Conservation (phyloP, 2,113 vertebrate genomes). For the Hippocampus mohnikei region DNA sequence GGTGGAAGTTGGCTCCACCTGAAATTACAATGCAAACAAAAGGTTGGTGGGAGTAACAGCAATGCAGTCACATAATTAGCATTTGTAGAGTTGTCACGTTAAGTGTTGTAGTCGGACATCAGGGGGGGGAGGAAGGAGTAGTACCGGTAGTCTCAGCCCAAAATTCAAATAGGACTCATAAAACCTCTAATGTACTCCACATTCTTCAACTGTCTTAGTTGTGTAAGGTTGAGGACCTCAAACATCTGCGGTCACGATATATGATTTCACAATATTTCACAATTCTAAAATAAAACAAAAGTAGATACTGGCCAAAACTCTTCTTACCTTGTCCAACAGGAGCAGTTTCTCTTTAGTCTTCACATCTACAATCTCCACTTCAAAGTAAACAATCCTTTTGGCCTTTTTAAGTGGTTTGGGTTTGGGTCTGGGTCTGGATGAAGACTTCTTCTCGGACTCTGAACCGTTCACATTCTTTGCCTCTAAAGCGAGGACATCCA, state of each 20-base stretch:
- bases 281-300: neutral
- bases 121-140: neutral
- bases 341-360: conserved; percentile 88
- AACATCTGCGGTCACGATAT: neutral
- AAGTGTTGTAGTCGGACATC: neutral
- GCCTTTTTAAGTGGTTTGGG: conserved; percentile 75
- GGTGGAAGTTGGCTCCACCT: conserved; percentile 90
- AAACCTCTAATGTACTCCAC: neutral
- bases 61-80: neutral
- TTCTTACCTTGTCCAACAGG: conserved; percentile 87
- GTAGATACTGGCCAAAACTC: conserved; percentile 12
- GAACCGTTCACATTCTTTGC: conserved; percentile 58
- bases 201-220: conserved; percentile 5
- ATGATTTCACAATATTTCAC: neutral
- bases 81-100: neutral
- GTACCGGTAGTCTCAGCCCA: neutral
- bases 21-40: conserved; percentile 18
- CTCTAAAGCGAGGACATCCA: conserved; percentile 76
- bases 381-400: conserved; percentile 89
- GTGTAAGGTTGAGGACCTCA: neutral
- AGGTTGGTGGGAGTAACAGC: neutral
- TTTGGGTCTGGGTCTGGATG: conserved; percentile 67
- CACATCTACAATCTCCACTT: conserved; percentile 89
- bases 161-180: conserved; percentile 11
- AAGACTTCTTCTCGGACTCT: conserved; percentile 43